Percentiles rank a stretch among this genome's conserved stretches.
Evolutionary conservation across 30 jellyfish, hydroid and myxozoan species (phyloP).

Genomic region (Aurelia coerulea): DNA sequence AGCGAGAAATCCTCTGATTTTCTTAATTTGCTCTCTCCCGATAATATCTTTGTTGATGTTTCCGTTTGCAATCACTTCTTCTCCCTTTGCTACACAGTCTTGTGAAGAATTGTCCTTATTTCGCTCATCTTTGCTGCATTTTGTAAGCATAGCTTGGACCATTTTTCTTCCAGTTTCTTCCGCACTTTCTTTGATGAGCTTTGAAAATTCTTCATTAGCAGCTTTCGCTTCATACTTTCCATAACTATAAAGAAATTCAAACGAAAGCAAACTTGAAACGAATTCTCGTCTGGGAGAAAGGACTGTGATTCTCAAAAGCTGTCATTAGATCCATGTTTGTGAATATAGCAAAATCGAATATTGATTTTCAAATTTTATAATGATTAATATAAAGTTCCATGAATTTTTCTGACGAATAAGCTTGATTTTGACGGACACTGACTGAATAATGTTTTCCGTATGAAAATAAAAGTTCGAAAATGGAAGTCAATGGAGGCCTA

Average conservation of each 20-base stretch:
- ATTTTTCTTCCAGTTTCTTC: constrained; percentile 18
- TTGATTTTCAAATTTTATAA: no score
- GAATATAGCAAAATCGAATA: no score
- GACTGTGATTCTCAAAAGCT: no score
- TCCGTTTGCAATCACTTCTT: background rate
- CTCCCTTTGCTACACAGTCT: background rate
- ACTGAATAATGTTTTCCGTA: no score
- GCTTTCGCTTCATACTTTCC: constrained; percentile 41
- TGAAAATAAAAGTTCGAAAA: no score
- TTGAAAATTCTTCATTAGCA: constrained; percentile 12
- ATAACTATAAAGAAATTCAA: background rate
- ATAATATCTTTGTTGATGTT: no score
- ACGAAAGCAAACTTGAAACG: background rate
- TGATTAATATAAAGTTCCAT: no score
- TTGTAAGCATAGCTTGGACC: background rate
- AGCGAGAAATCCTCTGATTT: constrained; percentile 23
- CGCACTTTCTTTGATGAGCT: constrained; percentile 1
- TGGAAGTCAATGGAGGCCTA: no score
- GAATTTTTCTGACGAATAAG: no score
- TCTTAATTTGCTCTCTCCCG: background rate
- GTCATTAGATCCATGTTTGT: no score
- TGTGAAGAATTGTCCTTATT: background rate
- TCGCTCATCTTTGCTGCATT: background rate
- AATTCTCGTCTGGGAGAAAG: background rate
- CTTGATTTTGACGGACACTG: no score